These are phyloP conservation scores for Istiophorus platypterus DNA, from an alignment of 2,113 vertebrate species.

Conservation along the genomic window DNA sequence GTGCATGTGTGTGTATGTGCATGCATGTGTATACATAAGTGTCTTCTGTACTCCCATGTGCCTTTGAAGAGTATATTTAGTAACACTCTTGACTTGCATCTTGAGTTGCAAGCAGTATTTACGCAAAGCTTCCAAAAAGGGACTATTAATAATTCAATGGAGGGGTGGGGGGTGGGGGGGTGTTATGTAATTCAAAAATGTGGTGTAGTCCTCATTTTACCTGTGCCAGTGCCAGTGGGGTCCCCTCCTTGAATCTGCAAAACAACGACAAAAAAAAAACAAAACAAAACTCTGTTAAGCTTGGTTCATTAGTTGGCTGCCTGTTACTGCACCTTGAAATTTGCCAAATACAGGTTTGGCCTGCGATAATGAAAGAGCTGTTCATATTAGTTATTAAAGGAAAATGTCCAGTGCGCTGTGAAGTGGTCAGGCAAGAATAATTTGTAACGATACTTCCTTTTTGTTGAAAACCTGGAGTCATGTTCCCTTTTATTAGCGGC, in stretches of 20 bases:
- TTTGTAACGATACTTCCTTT: conserved; percentile 8
- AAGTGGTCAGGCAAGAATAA: background rate
- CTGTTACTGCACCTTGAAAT: background rate
- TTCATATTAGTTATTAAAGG: background rate
- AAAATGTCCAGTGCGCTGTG: background rate
- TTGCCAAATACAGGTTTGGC: background rate
- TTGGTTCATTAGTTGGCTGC: background rate
- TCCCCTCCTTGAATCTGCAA: conserved; percentile 97
- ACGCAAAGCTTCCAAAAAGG: conserved; percentile 57
- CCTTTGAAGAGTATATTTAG: conserved; percentile 61
- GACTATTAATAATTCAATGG: conserved; percentile 59
- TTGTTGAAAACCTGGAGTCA: conserved; percentile 8
- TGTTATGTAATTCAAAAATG: conserved; percentile 47
- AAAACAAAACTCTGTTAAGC: background rate
- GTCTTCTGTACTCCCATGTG: conserved; percentile 21
- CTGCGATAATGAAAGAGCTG: background rate
- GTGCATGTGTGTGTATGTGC: background rate
- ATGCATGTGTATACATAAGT: too few relatives aligned
- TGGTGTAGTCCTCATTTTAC: conserved; percentile 75
- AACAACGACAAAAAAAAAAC: conserved; percentile 37
- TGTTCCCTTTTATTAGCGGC: background rate
- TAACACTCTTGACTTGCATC: conserved; percentile 49
- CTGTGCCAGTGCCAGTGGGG: conserved; percentile 95
- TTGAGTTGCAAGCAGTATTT: conserved; percentile 36
- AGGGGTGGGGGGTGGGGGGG: background rate